Percentiles rank a stretch among this genome's conserved stretches.
Evolutionary conservation across 2,113 vertebrate species (phyloP).

Genomic region (Cephalopholis sonnerati): DNA sequence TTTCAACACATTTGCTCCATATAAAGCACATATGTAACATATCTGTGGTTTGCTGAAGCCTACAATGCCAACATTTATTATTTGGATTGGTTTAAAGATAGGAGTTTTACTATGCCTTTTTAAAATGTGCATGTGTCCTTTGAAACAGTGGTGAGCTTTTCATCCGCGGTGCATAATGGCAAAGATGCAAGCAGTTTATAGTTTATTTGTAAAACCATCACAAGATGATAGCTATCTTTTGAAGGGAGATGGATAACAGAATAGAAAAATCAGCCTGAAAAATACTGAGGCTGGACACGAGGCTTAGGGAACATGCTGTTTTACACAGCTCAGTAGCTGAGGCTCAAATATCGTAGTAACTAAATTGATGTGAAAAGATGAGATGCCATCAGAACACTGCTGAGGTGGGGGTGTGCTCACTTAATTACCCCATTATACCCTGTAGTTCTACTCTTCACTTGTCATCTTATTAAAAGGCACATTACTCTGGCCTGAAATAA

Average conservation of each 20-base stretch:
- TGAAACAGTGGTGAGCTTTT: not conserved
- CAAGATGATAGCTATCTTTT: not conserved
- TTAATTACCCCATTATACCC: not conserved
- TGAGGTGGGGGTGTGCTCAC: not conserved
- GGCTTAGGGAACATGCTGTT: not conserved
- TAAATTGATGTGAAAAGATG: slow-evolving; percentile 7
- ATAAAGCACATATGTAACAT: too few relatives aligned
- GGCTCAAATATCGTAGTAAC: not conserved
- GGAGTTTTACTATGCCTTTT: not conserved
- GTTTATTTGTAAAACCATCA: not conserved
- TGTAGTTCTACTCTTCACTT: slow-evolving; percentile 3
- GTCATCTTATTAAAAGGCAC: slow-evolving; percentile 24
- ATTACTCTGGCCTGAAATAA: not conserved
- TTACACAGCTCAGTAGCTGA: not conserved
- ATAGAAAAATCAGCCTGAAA: not conserved
- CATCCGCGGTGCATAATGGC: not conserved
- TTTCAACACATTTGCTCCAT: too few relatives aligned
- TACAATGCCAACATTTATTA: too few relatives aligned
- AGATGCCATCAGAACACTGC: not conserved
- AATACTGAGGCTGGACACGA: too few relatives aligned
- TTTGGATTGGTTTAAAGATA: not conserved
- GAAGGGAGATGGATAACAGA: not conserved
- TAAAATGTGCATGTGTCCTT: not conserved
- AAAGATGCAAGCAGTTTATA: not conserved
- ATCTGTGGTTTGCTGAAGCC: too few relatives aligned